phyloP scores from a whole-genome alignment of 2,113 vertebrate species.

The Thomomys bottae region DNA sequence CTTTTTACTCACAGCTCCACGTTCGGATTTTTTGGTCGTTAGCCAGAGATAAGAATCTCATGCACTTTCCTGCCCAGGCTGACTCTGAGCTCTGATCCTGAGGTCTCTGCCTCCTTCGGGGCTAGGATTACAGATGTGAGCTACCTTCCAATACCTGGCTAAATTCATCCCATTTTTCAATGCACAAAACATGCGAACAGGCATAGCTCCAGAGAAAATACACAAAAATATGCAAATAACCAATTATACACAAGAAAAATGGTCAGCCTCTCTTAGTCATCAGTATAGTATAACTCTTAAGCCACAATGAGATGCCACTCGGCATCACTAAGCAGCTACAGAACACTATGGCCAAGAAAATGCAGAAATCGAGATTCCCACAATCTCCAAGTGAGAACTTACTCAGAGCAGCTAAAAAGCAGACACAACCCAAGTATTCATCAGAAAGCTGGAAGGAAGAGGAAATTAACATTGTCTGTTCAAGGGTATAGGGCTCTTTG shows the following conservation, averaged over 20 bases:
- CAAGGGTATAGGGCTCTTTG: accelerated
- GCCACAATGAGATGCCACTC: background rate
- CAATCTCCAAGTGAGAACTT: accelerated
- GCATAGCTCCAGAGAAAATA: background rate
- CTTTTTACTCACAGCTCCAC: too few relatives aligned
- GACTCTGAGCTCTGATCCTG: too few relatives aligned
- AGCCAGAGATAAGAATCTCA: too few relatives aligned
- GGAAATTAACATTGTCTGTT: background rate
- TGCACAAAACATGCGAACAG: background rate
- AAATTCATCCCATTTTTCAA: background rate
- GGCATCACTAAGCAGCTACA: accelerated
- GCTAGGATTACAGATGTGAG: too few relatives aligned
- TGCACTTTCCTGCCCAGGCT: too few relatives aligned
- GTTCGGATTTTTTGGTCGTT: too few relatives aligned
- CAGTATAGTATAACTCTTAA: background rate
- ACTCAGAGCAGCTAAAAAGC: background rate
- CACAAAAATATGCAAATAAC: background rate
- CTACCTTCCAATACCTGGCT: too few relatives aligned
- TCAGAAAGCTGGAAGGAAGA: background rate
- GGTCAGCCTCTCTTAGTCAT: accelerated
- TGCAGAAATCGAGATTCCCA: background rate
- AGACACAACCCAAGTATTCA: background rate
- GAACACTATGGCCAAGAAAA: accelerated
- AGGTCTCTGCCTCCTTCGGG: too few relatives aligned
- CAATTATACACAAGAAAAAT: background rate